These are phyloP conservation scores for Hycleus cichorii DNA, from an alignment of 1,140 invertebrate species.

Conservation along the genomic window DNA sequence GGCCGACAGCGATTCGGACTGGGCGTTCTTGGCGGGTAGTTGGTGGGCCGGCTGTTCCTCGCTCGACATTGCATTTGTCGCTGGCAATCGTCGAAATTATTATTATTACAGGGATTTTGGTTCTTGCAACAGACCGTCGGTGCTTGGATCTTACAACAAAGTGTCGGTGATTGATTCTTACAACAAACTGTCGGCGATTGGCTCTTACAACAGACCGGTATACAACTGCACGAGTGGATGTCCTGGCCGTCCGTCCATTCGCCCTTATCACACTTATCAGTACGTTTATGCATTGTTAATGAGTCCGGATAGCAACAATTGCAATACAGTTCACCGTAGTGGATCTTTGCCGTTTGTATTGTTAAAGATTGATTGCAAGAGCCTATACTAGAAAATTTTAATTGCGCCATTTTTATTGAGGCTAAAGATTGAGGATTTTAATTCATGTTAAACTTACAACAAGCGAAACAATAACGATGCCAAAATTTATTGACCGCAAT, in stretches of 20 bases:
- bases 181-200: background rate
- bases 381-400: slow-evolving; percentile 19
- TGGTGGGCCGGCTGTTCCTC: background rate
- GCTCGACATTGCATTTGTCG: background rate
- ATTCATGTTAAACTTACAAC: slow-evolving; percentile 34
- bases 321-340: slow-evolving; percentile 40
- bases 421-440: background rate
- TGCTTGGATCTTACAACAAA: background rate
- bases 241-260: slow-evolving; percentile 3
- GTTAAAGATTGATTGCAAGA: slow-evolving; percentile 38
- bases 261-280: slow-evolving; percentile 14
- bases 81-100: no score
- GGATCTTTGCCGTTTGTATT: slow-evolving; percentile 33
- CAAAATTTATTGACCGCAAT: slow-evolving; percentile 42
- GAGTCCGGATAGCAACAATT: slow-evolving; percentile 18
- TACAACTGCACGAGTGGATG: slow-evolving; percentile 25
- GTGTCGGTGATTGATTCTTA: background rate
- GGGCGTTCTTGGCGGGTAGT: slow-evolving; percentile 1
- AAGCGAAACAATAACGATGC: slow-evolving; percentile 43
- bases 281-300: background rate
- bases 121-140: background rate
- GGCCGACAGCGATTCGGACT: background rate
- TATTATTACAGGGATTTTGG: background rate
- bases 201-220: slow-evolving; percentile 12
- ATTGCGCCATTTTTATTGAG: background rate